Conservation (phyloP, 2,113 vertebrate genomes). For the Symphodus melops region DNA sequence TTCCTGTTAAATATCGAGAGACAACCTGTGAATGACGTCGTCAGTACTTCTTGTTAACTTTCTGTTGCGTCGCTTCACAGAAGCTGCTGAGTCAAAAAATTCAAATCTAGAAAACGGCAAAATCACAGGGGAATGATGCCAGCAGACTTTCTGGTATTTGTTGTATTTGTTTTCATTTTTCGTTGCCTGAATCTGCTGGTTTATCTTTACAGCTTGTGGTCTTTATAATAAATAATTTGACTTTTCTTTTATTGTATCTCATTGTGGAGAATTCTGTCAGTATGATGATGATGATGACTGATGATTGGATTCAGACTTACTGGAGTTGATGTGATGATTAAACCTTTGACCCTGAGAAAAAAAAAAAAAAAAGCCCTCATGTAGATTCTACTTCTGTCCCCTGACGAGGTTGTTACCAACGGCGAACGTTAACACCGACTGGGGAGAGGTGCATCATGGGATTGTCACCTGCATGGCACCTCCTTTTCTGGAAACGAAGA, state of each 20-base stretch:
- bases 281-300: not conserved
- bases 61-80: not conserved
- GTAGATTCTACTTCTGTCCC: constrained; percentile 27
- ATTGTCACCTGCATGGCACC: constrained; percentile 75
- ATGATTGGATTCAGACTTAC: not conserved
- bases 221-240: too few species aligned
- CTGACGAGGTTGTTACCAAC: constrained; percentile 53
- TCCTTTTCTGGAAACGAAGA: constrained; percentile 68
- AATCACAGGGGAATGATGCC: not conserved
- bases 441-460: constrained; percentile 70
- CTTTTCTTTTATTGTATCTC: too few species aligned
- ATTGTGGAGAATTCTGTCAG: not conserved
- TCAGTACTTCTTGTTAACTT: constrained; percentile 6
- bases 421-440: constrained; percentile 50
- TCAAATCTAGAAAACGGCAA: constrained; percentile 1
- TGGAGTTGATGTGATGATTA: too few species aligned
- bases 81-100: constrained; percentile 12
- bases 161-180: too few species aligned
- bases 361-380: not conserved
- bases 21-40: not conserved
- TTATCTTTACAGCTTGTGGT: not conserved
- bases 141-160: too few species aligned
- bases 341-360: not conserved
- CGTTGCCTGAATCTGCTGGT: not conserved
- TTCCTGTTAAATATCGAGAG: not conserved